Conservation (phyloP, 2,113 vertebrate genomes). For the Catharus minimus region DNA sequence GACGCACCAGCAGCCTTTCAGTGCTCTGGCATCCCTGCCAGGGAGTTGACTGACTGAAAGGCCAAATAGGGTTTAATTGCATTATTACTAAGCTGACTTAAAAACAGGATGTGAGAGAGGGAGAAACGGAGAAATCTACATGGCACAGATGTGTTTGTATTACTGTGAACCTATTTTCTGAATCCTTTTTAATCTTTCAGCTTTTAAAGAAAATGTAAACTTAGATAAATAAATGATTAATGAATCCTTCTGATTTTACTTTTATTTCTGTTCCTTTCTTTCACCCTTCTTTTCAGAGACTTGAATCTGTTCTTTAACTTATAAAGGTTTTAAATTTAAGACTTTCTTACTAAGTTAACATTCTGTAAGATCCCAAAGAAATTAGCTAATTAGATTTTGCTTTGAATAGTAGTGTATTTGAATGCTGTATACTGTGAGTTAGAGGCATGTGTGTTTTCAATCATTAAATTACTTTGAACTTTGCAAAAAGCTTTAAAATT, state of each 20-base stretch:
- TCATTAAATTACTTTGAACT: not conserved
- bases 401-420: not conserved
- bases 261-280: not conserved
- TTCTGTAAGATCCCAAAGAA: not conserved
- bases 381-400: not conserved
- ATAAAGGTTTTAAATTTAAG: not conserved
- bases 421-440: not conserved
- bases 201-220: not conserved
- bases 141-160: accelerated
- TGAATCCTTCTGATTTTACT: not conserved
- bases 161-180: not conserved
- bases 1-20: not conserved
- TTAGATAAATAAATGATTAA: not conserved
- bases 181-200: not conserved
- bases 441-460: not conserved
- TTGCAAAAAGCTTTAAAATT: not conserved
- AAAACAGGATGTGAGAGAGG: not conserved
- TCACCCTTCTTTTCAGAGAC: not conserved
- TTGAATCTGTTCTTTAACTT: not conserved
- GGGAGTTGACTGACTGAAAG: not conserved
- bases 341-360: not conserved
- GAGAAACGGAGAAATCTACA: not conserved
- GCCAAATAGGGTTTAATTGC: not conserved
- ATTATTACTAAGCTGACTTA: not conserved
- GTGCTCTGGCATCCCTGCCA: not conserved